Evolutionary conservation across 2,888 invertebrate genomes (phyloP).

Genomic region (Hyles lineata): DNA sequence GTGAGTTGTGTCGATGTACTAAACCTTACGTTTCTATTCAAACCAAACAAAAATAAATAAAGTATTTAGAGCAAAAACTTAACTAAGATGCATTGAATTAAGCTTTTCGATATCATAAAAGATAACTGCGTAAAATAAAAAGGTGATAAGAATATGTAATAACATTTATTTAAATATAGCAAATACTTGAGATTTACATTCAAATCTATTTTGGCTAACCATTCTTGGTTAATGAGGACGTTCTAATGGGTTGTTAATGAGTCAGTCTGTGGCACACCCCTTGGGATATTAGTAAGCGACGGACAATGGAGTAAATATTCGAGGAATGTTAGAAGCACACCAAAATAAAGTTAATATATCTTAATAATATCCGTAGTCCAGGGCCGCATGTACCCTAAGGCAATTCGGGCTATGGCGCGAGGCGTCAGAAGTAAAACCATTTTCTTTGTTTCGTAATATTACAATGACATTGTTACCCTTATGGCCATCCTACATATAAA

Average conservation of each 20-base stretch:
- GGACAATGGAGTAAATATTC: background rate
- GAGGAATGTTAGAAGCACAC: background rate
- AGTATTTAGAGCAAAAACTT: no score
- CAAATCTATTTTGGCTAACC: slow-evolving; percentile 8
- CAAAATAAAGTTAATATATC: background rate
- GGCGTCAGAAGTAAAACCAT: no score
- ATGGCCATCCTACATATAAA: no score
- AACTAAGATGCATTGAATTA: no score
- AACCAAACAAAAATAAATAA: no score
- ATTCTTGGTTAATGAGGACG: background rate
- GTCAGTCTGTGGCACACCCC: slow-evolving; percentile 8
- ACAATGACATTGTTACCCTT: no score
- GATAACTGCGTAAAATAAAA: background rate
- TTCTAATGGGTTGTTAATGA: slow-evolving; percentile 19
- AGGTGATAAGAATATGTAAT: background rate
- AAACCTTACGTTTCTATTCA: no score
- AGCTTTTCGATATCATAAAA: no score
- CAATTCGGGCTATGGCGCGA: no score
- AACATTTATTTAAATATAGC: background rate
- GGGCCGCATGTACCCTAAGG: background rate
- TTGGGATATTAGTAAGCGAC: slow-evolving; percentile 6
- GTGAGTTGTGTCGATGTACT: no score
- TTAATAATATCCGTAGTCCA: background rate
- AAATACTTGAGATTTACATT: background rate
- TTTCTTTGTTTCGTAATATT: no score